phyloP scores from a whole-genome alignment of 2,113 vertebrate genomes.

The Artemisiospiza belli region DNA sequence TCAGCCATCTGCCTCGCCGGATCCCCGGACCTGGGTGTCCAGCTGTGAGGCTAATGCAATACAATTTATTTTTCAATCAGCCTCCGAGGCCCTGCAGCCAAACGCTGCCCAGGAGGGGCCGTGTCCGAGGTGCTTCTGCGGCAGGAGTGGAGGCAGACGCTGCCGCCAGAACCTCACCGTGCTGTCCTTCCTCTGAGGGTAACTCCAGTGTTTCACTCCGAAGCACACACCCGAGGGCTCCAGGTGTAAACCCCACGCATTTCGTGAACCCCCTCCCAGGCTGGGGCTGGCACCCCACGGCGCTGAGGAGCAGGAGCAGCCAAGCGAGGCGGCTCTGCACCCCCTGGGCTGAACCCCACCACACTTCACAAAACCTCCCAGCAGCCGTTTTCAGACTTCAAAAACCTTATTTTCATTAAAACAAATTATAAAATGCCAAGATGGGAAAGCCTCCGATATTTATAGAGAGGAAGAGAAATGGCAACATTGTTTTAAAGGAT shows the following conservation, averaged over 20 bases:
- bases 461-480: rapidly evolving
- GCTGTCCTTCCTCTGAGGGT: background rate
- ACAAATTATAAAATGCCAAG: background rate
- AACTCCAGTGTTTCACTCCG: background rate
- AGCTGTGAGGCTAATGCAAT: background rate
- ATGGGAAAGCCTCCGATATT: background rate
- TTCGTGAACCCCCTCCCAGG: rapidly evolving
- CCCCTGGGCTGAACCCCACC: rapidly evolving
- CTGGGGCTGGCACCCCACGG: background rate
- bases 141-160: background rate
- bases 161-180: rapidly evolving
- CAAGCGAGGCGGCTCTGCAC: rapidly evolving
- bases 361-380: background rate
- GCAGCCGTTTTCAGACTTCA: no score
- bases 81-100: background rate
- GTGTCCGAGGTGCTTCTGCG: background rate
- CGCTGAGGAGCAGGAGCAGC: background rate
- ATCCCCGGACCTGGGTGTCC: background rate
- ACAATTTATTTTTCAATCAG: conserved; percentile 42
- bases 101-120: background rate
- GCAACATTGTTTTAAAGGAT: background rate
- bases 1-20: background rate
- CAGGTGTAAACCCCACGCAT: rapidly evolving
- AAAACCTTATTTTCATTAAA: background rate
- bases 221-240: background rate